Evolutionary conservation across 1,140 invertebrate genomes (phyloP).

Genomic region (Drosophila lowei): DNA sequence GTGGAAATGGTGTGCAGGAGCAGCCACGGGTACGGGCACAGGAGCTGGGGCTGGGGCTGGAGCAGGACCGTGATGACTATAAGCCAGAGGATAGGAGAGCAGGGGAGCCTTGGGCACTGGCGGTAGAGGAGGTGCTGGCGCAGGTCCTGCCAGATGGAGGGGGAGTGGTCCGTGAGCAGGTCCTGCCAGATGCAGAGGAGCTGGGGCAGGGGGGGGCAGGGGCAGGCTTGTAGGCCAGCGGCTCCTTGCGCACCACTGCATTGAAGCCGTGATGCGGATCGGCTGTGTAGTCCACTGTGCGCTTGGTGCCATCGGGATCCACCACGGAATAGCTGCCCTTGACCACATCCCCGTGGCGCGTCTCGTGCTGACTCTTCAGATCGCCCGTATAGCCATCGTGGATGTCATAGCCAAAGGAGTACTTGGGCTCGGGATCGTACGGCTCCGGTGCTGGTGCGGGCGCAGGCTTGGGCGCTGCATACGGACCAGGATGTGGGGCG

Average conservation of each 20-base stretch:
- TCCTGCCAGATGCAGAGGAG: slow-evolving; percentile 31
- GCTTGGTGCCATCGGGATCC: slow-evolving; percentile 87
- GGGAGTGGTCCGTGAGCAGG: slow-evolving; percentile 54
- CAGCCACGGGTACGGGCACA: slow-evolving; percentile 47
- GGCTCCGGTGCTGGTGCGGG: slow-evolving; percentile 80
- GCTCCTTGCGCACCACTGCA: slow-evolving; percentile 84
- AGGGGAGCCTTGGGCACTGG: slow-evolving; percentile 59
- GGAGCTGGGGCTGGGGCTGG: slow-evolving; percentile 50
- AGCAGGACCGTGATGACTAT: slow-evolving; percentile 41
- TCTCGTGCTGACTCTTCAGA: slow-evolving; percentile 85
- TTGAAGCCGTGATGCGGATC: slow-evolving; percentile 84
- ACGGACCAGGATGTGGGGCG: slow-evolving; percentile 54
- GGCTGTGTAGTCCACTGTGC: slow-evolving; percentile 87
- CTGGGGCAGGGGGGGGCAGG: slow-evolving; percentile 70
- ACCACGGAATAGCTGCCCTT: slow-evolving; percentile 87
- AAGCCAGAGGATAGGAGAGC: slow-evolving; percentile 64
- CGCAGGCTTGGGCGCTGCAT: slow-evolving; percentile 65
- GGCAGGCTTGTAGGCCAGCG: slow-evolving; percentile 79
- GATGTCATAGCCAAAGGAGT: slow-evolving; percentile 85
- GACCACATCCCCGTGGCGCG: slow-evolving; percentile 86
- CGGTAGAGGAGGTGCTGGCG: slow-evolving; percentile 61
- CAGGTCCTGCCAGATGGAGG: background rate
- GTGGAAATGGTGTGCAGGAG: slow-evolving; percentile 61
- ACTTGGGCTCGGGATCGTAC: slow-evolving; percentile 85
- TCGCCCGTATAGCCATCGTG: slow-evolving; percentile 86